A percentile compares a stretch with the other conserved stretches of the same genome.
Evolutionary conservation across 2,888 invertebrate genomes (phyloP).

Genomic region (Tetrapedia diversipes): DNA sequence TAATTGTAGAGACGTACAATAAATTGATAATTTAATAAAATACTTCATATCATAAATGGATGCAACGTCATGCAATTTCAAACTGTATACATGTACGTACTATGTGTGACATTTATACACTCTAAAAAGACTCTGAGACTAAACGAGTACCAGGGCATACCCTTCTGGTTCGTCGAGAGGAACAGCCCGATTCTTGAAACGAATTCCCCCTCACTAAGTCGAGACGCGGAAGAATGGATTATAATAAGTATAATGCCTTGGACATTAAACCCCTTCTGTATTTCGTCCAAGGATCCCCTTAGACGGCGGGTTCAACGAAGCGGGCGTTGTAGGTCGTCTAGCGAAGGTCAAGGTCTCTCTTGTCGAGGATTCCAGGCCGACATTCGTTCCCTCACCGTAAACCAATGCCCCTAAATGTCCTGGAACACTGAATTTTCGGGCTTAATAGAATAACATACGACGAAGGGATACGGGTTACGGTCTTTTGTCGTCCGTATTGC

Average conservation of each 20-base stretch:
- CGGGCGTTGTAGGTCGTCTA: conserved; percentile 79
- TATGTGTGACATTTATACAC: background rate
- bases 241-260: conserved; percentile 62
- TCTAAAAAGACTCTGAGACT: background rate
- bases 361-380: conserved; percentile 28
- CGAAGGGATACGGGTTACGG: conserved; percentile 31
- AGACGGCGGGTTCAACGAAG: conserved; percentile 57
- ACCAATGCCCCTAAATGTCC: conserved; percentile 10
- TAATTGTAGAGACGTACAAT: too few species aligned
- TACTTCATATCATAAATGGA: background rate
- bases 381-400: conserved; percentile 19
- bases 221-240: conserved; percentile 57
- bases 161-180: conserved; percentile 21
- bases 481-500: conserved; percentile 1
- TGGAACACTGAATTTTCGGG: conserved; percentile 36
- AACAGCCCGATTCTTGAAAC: conserved; percentile 40
- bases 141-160: background rate
- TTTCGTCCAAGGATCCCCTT: conserved; percentile 60
- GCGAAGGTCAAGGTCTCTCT: conserved; percentile 80
- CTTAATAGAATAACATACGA: conserved; percentile 36
- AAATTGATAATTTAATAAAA: too few species aligned
- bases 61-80: background rate
- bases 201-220: conserved; percentile 32
- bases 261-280: conserved; percentile 70
- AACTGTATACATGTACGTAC: too few species aligned